Conservation (phyloP, 92 coral and sea anemone genomes). For the Siderastrea siderea region DNA sequence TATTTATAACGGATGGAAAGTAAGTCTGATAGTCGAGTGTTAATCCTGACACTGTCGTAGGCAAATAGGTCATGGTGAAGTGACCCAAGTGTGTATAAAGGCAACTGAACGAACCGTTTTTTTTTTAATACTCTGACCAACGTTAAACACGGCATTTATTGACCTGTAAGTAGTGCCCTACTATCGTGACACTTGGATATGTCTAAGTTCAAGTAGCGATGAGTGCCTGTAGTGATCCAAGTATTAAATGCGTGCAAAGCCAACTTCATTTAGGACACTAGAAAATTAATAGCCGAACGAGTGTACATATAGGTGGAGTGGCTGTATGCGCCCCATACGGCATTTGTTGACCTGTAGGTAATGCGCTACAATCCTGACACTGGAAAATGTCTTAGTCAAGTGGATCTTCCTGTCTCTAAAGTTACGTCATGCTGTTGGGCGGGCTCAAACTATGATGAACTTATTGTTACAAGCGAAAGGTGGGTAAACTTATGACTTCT, state of each 20-base stretch:
- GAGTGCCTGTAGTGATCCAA: no score
- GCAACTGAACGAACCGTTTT: no score
- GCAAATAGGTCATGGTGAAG: background rate
- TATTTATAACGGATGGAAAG: constrained; percentile 93
- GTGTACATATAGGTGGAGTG: no score
- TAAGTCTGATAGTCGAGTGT: constrained; percentile 23
- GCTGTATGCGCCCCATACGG: background rate
- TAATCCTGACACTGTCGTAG: background rate
- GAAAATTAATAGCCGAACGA: no score
- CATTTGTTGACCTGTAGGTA: constrained; percentile 53
- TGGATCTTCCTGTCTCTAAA: constrained; percentile 79
- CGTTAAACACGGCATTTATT: background rate
- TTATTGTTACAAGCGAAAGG: constrained; percentile 84
- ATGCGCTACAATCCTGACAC: constrained; percentile 71
- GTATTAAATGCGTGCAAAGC: no score
- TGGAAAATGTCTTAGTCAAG: constrained; percentile 65
- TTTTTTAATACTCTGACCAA: no score
- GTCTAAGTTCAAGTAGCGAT: constrained; percentile 43
- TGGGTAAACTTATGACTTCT: background rate
- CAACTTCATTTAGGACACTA: no score
- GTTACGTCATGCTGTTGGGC: constrained; percentile 90
- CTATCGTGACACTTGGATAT: constrained; percentile 69
- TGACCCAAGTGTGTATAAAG: background rate
- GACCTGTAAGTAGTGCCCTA: constrained; percentile 22
- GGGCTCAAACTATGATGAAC: constrained; percentile 82